A percentile compares a stretch with the other conserved stretches of the same genome.
Conservation (phyloP, 2,888 invertebrate genomes). For the Lacanobia wlatinum region DNA sequence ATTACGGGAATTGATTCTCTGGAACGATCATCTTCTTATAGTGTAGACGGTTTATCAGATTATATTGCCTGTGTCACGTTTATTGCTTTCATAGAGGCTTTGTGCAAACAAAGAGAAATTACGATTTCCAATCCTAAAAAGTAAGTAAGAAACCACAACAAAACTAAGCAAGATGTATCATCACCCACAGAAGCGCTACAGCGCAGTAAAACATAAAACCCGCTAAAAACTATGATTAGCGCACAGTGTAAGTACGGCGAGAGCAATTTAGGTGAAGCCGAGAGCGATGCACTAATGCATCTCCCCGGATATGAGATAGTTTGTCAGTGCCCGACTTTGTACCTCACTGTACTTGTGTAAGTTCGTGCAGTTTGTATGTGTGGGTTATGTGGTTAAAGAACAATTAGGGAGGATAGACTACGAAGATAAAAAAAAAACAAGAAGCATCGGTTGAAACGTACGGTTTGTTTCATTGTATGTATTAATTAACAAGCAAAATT, state of each 20-base stretch:
- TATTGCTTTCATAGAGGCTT: no score
- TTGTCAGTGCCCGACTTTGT: constrained; percentile 71
- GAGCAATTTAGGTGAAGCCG: constrained; percentile 72
- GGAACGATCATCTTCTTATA: no score
- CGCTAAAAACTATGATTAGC: constrained; percentile 56
- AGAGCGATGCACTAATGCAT: constrained; percentile 76
- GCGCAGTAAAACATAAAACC: constrained; percentile 38
- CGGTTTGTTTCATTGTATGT: no score
- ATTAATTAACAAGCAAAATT: no score
- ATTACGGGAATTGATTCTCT: no score
- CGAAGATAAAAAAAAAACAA: not conserved
- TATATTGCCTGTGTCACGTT: no score
- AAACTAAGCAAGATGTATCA: not conserved
- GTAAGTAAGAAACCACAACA: not conserved
- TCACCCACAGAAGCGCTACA: not conserved
- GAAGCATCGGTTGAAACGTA: not conserved
- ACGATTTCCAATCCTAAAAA: not conserved
- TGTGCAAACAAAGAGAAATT: not conserved
- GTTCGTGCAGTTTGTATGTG: not conserved
- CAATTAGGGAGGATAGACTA: not conserved
- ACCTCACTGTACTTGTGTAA: constrained; percentile 29
- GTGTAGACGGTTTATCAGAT: no score
- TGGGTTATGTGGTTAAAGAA: not conserved
- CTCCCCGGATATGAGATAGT: constrained; percentile 78
- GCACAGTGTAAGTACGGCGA: constrained; percentile 52